Base-by-base conservation (phyloP, 2,888 invertebrate species). In the Drosophila anomalata region DNA sequence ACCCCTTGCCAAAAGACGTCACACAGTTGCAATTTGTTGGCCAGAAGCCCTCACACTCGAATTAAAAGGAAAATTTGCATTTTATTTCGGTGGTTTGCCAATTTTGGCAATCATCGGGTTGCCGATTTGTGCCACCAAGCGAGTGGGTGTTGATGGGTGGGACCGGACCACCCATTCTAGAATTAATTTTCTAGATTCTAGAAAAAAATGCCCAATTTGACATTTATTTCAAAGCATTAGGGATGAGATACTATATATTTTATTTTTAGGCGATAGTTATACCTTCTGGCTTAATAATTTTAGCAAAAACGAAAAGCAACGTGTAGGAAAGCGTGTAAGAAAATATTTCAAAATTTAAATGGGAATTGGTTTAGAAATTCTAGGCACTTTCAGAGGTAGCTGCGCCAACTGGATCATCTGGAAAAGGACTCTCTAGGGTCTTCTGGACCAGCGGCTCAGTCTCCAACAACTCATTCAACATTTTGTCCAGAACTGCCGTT, bases 1-100 rank as follows among this genome's bases (percentile, higher is more conserved):
- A 24, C 3, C 56, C 33, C 44, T 47, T 61, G 72, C 75, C 74
- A 79, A 78, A 65, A 75, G 84, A 77, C 81, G 87, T 86, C 41
- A 42, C 86, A 79, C 66, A 31, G 50, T 33, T 42, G 51, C 36
- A 29, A 58, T 51, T 79, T 71, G 73, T 79, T 82, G 71, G 72
- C 68, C 22, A 57, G 62, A 58, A 70, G 76, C 79, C 65, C 17
- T 46, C 53, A 22, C 53, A 39, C n/a, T n/a, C 52, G 47, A 59
- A 61, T 74, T 59, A 68, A 50, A 71, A 53, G 61, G 53, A 53
- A 71, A 69, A 68, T 60, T 48, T 48, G 72, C 47, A 72, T 53
- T 26, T 14, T 42, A 17, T 41, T 57, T 68, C 26, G 20, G 8
- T 29, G 36, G 36, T 54, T 67, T n/a, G 68, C 54, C 66, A 66